These are phyloP conservation scores for Calameuta pallipes DNA, from an alignment of 2,888 invertebrate genomes.

Conservation along the genomic window DNA sequence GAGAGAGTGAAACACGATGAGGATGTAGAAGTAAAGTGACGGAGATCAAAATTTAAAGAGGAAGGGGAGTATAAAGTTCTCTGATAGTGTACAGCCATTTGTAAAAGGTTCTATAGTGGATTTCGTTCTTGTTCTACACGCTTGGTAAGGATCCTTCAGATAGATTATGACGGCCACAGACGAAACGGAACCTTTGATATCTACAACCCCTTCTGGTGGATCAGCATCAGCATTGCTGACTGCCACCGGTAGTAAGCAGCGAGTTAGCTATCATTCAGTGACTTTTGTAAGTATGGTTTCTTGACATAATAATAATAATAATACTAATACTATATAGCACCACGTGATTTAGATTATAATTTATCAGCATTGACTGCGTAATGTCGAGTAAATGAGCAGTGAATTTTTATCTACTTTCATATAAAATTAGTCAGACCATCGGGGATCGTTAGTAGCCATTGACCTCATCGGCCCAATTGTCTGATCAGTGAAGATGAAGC, in stretches of 20 bases:
- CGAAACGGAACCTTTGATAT: conserved; percentile 51
- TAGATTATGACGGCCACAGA: conserved; percentile 48
- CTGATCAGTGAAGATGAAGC: neutral
- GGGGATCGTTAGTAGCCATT: neutral
- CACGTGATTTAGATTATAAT: neutral
- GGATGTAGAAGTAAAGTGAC: neutral
- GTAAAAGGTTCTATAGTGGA: neutral
- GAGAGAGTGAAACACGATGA: neutral
- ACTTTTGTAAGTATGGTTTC: conserved; percentile 41
- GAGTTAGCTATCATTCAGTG: conserved; percentile 46
- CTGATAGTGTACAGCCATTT: neutral
- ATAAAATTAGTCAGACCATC: neutral
- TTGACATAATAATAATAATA: neutral
- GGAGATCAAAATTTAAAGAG: neutral
- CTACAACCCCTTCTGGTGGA: conserved; percentile 23
- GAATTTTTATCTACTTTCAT: neutral
- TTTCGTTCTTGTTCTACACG: neutral
- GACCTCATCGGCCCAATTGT: neutral
- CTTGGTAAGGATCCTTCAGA: neutral
- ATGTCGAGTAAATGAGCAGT: neutral
- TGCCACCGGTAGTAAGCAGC: conserved; percentile 29
- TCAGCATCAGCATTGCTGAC: conserved; percentile 19
- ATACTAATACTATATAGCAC: neutral
- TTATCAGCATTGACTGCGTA: neutral
- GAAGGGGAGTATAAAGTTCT: neutral